phyloP scores from a whole-genome alignment of 2,888 invertebrate genomes.

The Acronicta leporina region DNA sequence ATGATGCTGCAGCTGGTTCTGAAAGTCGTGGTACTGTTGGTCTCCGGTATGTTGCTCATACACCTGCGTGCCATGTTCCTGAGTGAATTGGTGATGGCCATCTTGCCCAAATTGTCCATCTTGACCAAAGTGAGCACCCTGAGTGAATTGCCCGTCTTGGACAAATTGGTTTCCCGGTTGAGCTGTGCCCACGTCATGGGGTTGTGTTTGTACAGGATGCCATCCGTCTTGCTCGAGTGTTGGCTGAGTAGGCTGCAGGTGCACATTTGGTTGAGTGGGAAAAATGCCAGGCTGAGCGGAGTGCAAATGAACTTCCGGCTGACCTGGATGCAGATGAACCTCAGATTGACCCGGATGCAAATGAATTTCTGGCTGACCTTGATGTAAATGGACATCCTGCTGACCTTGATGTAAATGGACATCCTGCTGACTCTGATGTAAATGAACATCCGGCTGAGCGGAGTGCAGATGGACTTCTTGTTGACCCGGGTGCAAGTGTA shows the following conservation, averaged over 20 bases:
- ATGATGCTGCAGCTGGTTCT: conserved; percentile 79
- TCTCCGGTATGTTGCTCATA: conserved; percentile 78
- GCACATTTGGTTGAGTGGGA: conserved; percentile 47
- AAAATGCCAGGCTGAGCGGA: conserved; percentile 42
- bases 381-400: conserved; percentile 39
- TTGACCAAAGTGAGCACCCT: conserved; percentile 24
- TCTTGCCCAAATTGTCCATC: conserved; percentile 51
- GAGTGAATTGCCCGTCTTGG: conserved; percentile 33
- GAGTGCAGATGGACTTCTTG: conserved; percentile 47
- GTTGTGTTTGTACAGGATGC: conserved; percentile 78
- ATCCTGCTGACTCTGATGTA: conserved; percentile 55
- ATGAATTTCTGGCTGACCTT: conserved; percentile 30
- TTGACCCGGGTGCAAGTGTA: conserved; percentile 44
- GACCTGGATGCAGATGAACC: conserved; percentile 41
- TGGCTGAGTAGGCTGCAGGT: conserved; percentile 61
- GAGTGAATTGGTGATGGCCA: conserved; percentile 73
- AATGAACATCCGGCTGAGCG: conserved; percentile 52
- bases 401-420: conserved; percentile 49
- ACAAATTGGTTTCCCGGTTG: conserved; percentile 56
- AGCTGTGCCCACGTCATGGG: conserved; percentile 63
- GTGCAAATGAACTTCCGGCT: conserved; percentile 42
- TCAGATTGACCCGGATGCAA: conserved; percentile 31
- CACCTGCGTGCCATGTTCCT: conserved; percentile 79
- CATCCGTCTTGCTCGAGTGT: conserved; percentile 78
- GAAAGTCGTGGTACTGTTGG: conserved; percentile 75